A percentile compares a stretch with the other conserved stretches of the same genome.
Evolutionary conservation across 2,797 vertebrate genomes (phyloP).

Genomic region (Ambastaia sidthimunki): DNA sequence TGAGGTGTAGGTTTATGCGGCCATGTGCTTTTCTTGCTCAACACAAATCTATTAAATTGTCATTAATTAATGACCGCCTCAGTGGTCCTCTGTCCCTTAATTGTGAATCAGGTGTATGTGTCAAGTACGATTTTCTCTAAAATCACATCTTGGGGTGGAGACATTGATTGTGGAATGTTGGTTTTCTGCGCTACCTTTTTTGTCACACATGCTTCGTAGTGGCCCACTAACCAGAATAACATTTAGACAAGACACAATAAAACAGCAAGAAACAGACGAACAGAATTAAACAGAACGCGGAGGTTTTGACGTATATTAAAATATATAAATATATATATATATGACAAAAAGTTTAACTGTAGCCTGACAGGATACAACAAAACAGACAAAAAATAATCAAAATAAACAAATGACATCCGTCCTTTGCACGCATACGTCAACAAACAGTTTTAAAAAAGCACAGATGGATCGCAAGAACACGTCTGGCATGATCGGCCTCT

Average conservation of each 20-base stretch:
- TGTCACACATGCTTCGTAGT: not conserved
- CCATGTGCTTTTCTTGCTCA: slow-evolving; percentile 28
- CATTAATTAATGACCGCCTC: slow-evolving; percentile 40
- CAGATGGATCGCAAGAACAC: not conserved
- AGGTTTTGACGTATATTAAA: not conserved
- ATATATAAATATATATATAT: too few species aligned
- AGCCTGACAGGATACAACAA: not conserved
- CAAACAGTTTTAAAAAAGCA: slow-evolving; percentile 1
- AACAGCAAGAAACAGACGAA: not conserved
- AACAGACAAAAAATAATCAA: not conserved
- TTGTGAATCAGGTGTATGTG: slow-evolving; percentile 22
- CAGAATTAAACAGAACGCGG: not conserved
- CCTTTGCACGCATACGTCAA: not conserved
- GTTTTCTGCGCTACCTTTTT: not conserved
- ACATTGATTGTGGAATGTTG: not conserved
- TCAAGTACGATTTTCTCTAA: not conserved
- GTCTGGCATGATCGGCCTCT: not conserved
- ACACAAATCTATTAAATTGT: slow-evolving; percentile 38
- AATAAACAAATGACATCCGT: not conserved
- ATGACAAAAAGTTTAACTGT: not conserved
- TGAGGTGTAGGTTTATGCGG: slow-evolving; percentile 12
- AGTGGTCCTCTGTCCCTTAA: slow-evolving; percentile 15
- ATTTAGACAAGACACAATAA: not conserved
- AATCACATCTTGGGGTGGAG: not conserved
- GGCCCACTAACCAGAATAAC: not conserved